Base-by-base conservation (phyloP, 2,888 invertebrate genomes). In the Eudemis profundana region DNA sequence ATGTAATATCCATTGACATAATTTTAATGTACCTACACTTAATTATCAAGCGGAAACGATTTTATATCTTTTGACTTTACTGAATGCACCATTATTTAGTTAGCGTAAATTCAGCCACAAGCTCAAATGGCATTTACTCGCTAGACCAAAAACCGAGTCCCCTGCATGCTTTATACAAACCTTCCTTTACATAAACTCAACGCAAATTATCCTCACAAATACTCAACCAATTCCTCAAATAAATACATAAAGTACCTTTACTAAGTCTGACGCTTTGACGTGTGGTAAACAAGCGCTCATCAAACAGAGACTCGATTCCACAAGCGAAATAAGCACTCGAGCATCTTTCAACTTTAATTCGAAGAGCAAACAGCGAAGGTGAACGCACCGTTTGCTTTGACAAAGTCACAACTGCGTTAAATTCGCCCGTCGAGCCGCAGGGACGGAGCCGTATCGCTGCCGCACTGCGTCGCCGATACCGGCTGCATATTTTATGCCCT, bases 401-500 rank as follows among this genome's bases (percentile, higher is more conserved):
- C 83, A 78, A 77, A 84, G 84, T 82, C 83, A 70, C 77, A 76
- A 72, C 71, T 73, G 77, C 78, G 79, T 78, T 79, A 81, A 81
- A 81, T 80, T 78, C 73, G 74, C 75, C 77, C 75, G 69, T 67
- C 64, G 73, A 72, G 72, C 80, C 76, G 77, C 82, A 82, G 76
- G 73, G 75, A 71, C 78, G 77, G 80, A 76, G 78, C 78, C 75
- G 78, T 77, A 74, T 77, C 79, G 76, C 73, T 86, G 86, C 83
- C 89, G 90, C 90, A 83, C 70, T 82, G 82, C 82, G 83, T 81
- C 85, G 82, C 85, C 88, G 82, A 89, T 86, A 85, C 84, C 21
- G 8, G 75, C 78, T 90, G 90, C 90, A 91, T 90, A 90, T 90
- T 91, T 91, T 86, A 91, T 85, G 83, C 83, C 76, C 72, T 78